phyloP scores from a whole-genome alignment of 2,888 invertebrate genomes.

The Mesorhabditis spiculigera region DNA sequence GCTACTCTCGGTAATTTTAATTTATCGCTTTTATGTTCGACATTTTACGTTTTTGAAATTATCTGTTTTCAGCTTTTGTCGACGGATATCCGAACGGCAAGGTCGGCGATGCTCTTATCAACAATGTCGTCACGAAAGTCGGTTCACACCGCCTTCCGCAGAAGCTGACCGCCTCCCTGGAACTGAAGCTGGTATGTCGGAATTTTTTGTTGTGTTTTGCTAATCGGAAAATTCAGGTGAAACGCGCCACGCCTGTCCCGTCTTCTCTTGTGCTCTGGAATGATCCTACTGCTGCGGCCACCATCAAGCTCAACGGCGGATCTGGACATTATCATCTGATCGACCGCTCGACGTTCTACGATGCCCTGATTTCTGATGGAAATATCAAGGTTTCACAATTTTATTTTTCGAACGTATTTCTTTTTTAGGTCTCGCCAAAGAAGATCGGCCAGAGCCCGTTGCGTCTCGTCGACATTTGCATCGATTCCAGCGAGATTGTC shows the following conservation, averaged over 20 bases:
- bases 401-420: conserved; percentile 7
- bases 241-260: conserved; percentile 19
- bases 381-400: conserved; percentile 1
- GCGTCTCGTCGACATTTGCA: conserved; percentile 38
- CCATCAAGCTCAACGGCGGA: conserved; percentile 36
- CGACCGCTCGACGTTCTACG: conserved; percentile 14
- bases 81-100: conserved; percentile 16
- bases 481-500: conserved; percentile 27
- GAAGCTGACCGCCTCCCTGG: conserved; percentile 19
- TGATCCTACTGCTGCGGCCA: conserved; percentile 25
- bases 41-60: too few relatives aligned
- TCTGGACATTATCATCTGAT: conserved; percentile 48
- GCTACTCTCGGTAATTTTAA: too few relatives aligned
- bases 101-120: neutral
- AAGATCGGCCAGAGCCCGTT: conserved; percentile 28
- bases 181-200: conserved; percentile 26
- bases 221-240: neutral
- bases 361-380: conserved; percentile 8
- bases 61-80: conserved; percentile 14
- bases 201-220: conserved; percentile 6
- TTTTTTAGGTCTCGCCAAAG: conserved; percentile 28
- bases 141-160: conserved; percentile 1
- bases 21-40: too few relatives aligned
- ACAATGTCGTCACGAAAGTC: neutral
- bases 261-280: conserved; percentile 40